phyloP scores from a whole-genome alignment of 2,888 invertebrate genomes.

The Gnatocerus cornutus region DNA sequence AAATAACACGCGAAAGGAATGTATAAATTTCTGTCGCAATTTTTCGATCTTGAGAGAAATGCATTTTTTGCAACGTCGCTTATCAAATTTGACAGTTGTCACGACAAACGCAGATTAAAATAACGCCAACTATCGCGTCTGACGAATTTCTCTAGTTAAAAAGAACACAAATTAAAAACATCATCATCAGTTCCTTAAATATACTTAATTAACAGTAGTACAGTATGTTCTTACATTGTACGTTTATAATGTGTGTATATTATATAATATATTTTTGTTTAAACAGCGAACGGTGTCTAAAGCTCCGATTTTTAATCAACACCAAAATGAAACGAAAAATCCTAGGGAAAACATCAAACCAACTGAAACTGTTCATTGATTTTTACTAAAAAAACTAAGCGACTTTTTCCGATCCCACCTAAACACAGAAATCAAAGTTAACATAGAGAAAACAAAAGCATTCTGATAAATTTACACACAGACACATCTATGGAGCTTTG shows the following conservation, averaged over 20 bases:
- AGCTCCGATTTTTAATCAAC: slow-evolving; percentile 50
- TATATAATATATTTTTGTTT: slow-evolving; percentile 44
- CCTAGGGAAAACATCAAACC: slow-evolving; percentile 60
- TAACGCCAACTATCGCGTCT: not conserved
- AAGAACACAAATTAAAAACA: slow-evolving; percentile 43
- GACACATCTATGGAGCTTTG: slow-evolving; percentile 36
- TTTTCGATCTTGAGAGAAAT: slow-evolving; percentile 22
- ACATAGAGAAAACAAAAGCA: slow-evolving; percentile 5
- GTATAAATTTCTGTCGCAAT: slow-evolving; percentile 28
- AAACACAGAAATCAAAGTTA: slow-evolving; percentile 28
- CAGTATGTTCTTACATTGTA: slow-evolving; percentile 52
- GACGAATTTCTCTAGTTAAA: not conserved
- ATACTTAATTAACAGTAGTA: slow-evolving; percentile 46
- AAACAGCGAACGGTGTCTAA: slow-evolving; percentile 43
- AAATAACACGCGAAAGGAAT: slow-evolving; percentile 41
- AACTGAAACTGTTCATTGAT: slow-evolving; percentile 39
- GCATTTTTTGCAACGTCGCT: slow-evolving; percentile 6
- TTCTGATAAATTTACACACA: slow-evolving; percentile 24
- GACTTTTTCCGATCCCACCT: slow-evolving; percentile 35
- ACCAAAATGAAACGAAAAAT: slow-evolving; percentile 62
- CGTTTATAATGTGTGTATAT: slow-evolving; percentile 48
- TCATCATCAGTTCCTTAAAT: slow-evolving; percentile 45
- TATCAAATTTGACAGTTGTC: slow-evolving; percentile 28
- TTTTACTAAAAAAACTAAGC: slow-evolving; percentile 24
- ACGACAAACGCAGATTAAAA: slow-evolving; percentile 3